phyloP scores from a whole-genome alignment of 2,797 vertebrate genomes.

The Rhynchonycteris naso region DNA sequence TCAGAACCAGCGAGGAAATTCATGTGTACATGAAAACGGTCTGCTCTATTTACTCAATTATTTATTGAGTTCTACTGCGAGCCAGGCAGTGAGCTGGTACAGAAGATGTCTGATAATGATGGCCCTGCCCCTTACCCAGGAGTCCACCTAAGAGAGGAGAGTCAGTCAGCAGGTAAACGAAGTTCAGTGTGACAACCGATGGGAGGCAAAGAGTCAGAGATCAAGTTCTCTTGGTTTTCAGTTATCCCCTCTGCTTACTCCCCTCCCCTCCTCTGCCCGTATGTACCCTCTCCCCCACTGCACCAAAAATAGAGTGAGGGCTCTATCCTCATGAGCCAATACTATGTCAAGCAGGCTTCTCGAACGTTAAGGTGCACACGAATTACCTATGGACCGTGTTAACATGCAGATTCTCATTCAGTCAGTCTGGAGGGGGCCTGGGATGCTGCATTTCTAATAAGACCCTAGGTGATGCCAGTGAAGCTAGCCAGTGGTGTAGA shows the following conservation, averaged over 20 bases:
- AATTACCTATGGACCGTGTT: not conserved
- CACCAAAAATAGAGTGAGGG: not conserved
- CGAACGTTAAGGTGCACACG: not conserved
- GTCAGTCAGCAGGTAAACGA: not conserved
- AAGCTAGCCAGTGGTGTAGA: not conserved
- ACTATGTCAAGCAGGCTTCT: not conserved
- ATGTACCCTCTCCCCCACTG: not conserved
- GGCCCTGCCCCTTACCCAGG: not conserved
- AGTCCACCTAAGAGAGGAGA: not conserved
- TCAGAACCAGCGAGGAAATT: not conserved
- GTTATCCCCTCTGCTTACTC: not conserved
- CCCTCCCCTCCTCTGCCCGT: not conserved
- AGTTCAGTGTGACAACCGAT: not conserved
- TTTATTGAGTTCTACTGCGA: not conserved
- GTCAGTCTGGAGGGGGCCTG: not conserved
- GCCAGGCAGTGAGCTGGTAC: not conserved
- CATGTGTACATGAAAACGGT: not conserved
- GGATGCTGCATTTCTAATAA: not conserved
- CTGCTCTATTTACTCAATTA: not conserved
- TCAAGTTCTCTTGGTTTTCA: not conserved
- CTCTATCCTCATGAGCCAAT: not conserved
- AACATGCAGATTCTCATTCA: not conserved
- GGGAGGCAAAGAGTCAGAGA: not conserved
- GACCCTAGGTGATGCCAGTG: not conserved
- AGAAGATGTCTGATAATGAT: not conserved